Evolutionary conservation across 2,888 invertebrate genomes (phyloP), one percentile per base, ranked within the genome.

Genomic region (Coleophora flavipennella): DNA sequence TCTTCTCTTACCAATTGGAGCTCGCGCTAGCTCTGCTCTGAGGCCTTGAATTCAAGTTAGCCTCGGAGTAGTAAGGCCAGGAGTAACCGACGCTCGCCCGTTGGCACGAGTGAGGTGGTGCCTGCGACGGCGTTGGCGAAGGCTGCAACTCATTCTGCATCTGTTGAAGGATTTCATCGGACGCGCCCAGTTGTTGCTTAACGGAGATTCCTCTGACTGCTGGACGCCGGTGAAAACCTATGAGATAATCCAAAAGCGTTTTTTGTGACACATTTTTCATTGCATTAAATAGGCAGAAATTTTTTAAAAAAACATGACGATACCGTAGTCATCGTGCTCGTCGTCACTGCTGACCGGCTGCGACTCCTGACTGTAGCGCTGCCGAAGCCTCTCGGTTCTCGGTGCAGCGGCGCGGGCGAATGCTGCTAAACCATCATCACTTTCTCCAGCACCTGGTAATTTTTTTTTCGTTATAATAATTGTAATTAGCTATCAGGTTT

Each of bases 291-390:
- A 20, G 3, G 20, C 6, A 20, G 3, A 20, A 20, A 20, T 20
- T 4, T 20, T 20, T n/a, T n/a, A n/a, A n/a, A n/a, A n/a, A n/a
- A n/a, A n/a, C 4, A 29, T 9, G 3, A n/a, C 29, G 29, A 29
- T 29, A 85, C 95, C 95, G 56, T 95, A 95, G 62, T 95, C 95
- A 53, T 95, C 94, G 53, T 94, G 92, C 51, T 94, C 94, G 43
- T 92, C 91, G 37, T 92, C 93, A 41, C 86, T 86, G 57, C 85
- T 78, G 36, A 66, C 71, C 6, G 80, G 73, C 45, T 85, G 85
- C 25, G 85, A 79, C 51, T 90, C 88, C 49, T 87, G 88, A 31
- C 87, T 85, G 63, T 86, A 87, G 40, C 94, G 90, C 62, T 93
- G 92, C 52, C 93, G 90, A 11, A 95, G 87, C 46, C 94, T 85